Percentiles rank a stretch among this genome's conserved stretches.
Conservation (phyloP, 1,140 invertebrate species). For the Drosophila littoralis region DNA sequence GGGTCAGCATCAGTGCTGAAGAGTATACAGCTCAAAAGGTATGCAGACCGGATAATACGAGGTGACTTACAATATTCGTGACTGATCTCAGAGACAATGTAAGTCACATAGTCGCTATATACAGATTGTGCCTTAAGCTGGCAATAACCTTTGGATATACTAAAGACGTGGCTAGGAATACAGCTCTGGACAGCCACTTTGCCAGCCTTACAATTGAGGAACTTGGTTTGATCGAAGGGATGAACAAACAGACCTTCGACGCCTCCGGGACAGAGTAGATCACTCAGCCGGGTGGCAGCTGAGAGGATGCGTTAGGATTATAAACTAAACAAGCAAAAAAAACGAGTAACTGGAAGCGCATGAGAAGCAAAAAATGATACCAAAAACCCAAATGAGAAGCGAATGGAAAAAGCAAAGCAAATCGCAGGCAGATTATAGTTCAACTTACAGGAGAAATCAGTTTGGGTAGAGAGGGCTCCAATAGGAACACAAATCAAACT, state of each 20-base stretch:
- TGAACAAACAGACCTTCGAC: slow-evolving; percentile 86
- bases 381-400: slow-evolving; percentile 47
- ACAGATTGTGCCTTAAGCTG: slow-evolving; percentile 84
- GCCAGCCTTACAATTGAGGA: slow-evolving; percentile 87
- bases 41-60: neutral
- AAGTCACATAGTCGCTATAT: slow-evolving; percentile 67
- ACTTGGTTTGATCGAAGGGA: slow-evolving; percentile 87
- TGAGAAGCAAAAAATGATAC: slow-evolving; percentile 32
- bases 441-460: slow-evolving; percentile 49
- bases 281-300: slow-evolving; percentile 46
- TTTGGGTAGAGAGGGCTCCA: slow-evolving; percentile 84
- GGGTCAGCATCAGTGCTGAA: slow-evolving; percentile 60
- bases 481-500: slow-evolving; percentile 86
- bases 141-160: slow-evolving; percentile 86
- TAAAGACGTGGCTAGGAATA: slow-evolving; percentile 87
- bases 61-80: slow-evolving; percentile 71
- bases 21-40: neutral
- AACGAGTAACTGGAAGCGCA: slow-evolving; percentile 53
- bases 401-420: slow-evolving; percentile 40
- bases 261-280: slow-evolving; percentile 53
- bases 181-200: slow-evolving; percentile 87
- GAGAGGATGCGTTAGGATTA: slow-evolving; percentile 67
- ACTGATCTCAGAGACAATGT: slow-evolving; percentile 65
- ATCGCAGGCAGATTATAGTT: neutral
- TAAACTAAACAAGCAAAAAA: slow-evolving; percentile 18